Base-by-base conservation (phyloP, 1,140 invertebrate genomes). In the Zophobas atratus region DNA sequence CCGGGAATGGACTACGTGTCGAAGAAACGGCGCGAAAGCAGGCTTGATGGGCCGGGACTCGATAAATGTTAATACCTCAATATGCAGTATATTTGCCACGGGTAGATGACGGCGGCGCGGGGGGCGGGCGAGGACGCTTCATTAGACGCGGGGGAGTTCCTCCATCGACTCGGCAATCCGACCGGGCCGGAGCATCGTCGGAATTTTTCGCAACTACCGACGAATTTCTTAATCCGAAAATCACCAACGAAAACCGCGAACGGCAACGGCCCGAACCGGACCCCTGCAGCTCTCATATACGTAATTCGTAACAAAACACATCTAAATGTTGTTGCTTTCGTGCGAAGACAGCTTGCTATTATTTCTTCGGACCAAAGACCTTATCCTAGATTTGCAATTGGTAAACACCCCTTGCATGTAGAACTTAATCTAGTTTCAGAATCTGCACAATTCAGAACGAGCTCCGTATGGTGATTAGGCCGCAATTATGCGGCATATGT, bases 61-160 rank as follows among this genome's bases (percentile, higher is more conserved):
- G 82, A 84, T 84, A 84, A 84, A 84, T 84, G 84, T 84, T 84
- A 84, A 84, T 84, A 84, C 82, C 82, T 84, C 84, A 84, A 84
- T 84, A 84, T 84, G 84, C 84, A 84, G 82, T 84, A 84, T 84
- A 84, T 84, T 83, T 84, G 80, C 82, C 78, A 77, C 60, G 77
- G 81, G 75, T 81, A 79, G 79, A 82, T 81, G 82, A 79, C 80
- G 79, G 80, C 67, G 75, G 75, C 74, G 79, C 75, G 75, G 77
- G 71, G 74, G 79, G 77, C 57, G 46, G 57, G 60, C 75, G 79
- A 79, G 79, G 79, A 67, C 60, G 60, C 6, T 67, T 67, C 60
- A 67, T 67, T 67, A 67, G 81, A 81, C 81, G 79, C 81, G 77
- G 75, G 81, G 81, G 79, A 82, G 79, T 67, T 67, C 38, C 60